Base-by-base conservation (phyloP, 1,140 invertebrate species). In the Portunus trituberculatus region DNA sequence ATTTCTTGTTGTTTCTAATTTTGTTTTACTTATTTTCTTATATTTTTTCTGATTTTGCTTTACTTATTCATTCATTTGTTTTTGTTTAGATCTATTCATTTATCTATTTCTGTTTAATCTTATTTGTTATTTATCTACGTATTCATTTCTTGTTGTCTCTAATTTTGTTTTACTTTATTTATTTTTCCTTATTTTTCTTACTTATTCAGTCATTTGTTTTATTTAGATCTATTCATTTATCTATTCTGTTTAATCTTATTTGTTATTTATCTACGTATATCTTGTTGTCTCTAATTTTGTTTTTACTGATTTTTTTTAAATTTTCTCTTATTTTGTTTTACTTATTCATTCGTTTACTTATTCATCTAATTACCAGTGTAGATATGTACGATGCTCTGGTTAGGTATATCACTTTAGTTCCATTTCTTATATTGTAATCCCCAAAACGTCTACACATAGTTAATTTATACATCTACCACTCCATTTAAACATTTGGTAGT, bases 251-350 rank as follows among this genome's bases (percentile, higher is more conserved):
- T 31, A 32, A 29, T 88, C 12, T 88, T 31, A 88, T 16, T 29
- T 88, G 32, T 88, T n/a, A 20, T 16, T 39, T 88, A 88, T 88
- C 16, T 88, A 88, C 32, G 16, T 88, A 88, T 88, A 29, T 88
- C 29, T 88, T 32, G 8, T 32, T 88, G 7, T 29, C 28, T 88
- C 1, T 88, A 88, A 32, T 32, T 39, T 32, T 0, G 39, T 88
- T 32, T 32, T 31, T 87, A 87, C n/a, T n/a, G n/a, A 32, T 6
- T 39, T 29, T 88, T 29, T 25, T 29, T 8, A n/a, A n/a, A 25
- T 88, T 16, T n/a, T 4, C 32, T n/a, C 31, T 1, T 88, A 20
- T 88, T 16, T 8, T 16, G n/a, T 0, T 28, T 31, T 28, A 20
- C 4, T 88, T 28, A 20, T 29, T 31, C 1, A 76, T 14, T 88